Conservation (phyloP, 2,113 vertebrate genomes). For the Actenoides lindsayi region DNA sequence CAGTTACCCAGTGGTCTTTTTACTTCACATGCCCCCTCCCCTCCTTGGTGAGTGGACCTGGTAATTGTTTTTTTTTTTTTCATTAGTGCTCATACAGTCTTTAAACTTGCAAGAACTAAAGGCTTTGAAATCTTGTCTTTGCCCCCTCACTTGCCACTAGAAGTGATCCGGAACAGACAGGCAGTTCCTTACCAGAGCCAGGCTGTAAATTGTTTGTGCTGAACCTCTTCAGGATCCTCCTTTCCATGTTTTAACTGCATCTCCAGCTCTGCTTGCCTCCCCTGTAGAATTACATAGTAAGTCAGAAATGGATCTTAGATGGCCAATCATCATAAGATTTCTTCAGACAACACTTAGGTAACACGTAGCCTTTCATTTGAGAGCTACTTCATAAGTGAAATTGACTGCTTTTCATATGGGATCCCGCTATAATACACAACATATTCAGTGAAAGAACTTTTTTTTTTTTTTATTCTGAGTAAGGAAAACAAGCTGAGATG, state of each 20-base stretch:
- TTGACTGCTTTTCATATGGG: not conserved
- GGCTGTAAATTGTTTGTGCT: conserved; percentile 86
- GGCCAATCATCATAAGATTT: not conserved
- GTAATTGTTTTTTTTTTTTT: not conserved
- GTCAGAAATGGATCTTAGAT: not conserved
- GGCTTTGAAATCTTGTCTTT: not conserved
- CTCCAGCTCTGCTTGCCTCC: conserved; percentile 90
- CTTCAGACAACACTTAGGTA: not conserved
- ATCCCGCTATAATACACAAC: not conserved
- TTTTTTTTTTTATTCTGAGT: not conserved
- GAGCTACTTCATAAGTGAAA: not conserved
- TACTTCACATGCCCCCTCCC: not conserved
- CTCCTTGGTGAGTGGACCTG: not conserved
- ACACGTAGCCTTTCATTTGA: not conserved
- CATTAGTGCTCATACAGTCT: not conserved
- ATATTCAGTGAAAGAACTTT: not conserved
- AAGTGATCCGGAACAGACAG: not conserved
- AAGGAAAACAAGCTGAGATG: not conserved
- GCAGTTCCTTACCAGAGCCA: conserved; percentile 90
- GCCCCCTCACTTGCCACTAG: not conserved
- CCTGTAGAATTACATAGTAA: conserved; percentile 75
- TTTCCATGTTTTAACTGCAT: conserved; percentile 89
- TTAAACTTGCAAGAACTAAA: not conserved
- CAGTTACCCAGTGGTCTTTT: not conserved
- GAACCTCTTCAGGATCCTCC: conserved; percentile 84